Evolutionary conservation across 2,113 vertebrate species (phyloP), one percentile per base, ranked within the genome.

Genomic region (Antechinus stuartii): DNA sequence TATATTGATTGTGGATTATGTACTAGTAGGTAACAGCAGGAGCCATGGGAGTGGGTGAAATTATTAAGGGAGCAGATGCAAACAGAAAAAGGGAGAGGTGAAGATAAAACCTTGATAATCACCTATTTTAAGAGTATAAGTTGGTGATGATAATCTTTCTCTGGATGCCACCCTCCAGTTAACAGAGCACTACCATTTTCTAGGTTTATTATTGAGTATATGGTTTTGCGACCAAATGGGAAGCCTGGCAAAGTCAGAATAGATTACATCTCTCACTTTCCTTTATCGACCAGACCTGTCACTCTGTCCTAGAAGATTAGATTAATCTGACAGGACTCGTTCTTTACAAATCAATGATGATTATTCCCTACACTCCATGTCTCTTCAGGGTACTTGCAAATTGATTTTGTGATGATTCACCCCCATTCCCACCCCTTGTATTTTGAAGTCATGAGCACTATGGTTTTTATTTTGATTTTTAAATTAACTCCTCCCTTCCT

Each of bases 351-450:
- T 92, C 30, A 54, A 19, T 55, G 91, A 90, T 91, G 53, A 23
- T 55, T 89, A 52, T 68, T 50, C 2, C 54, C 3, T 89, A 19
- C 91, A 95, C 61, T 94, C 91, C 49, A 91, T 9, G 89, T 23
- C 76, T 91, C 92, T 93, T 91, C 27, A 89, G 19, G 22, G 2
- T 94, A 8, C 47, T 89, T 42, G 30, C 50, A 76, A 91, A 94
- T 46, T 92, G 50, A 95, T 89, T 89, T 90, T 91, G 8, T 93
- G 91, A 93, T 95, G 68, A 91, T 30, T 91, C 89, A 22, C 53
- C 92, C 90, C 24, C 50, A 52, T 52, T 11, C 10, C 35, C 52
- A 56, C 14, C 76, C 4, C 89, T 8, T 91, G 49, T 42, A 84
- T 84, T 42, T 84, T 42, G 68, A 16, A 95, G 54, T 89, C 54